Base-by-base conservation (phyloP, 2,797 vertebrate genomes). In the Manis javanica region DNA sequence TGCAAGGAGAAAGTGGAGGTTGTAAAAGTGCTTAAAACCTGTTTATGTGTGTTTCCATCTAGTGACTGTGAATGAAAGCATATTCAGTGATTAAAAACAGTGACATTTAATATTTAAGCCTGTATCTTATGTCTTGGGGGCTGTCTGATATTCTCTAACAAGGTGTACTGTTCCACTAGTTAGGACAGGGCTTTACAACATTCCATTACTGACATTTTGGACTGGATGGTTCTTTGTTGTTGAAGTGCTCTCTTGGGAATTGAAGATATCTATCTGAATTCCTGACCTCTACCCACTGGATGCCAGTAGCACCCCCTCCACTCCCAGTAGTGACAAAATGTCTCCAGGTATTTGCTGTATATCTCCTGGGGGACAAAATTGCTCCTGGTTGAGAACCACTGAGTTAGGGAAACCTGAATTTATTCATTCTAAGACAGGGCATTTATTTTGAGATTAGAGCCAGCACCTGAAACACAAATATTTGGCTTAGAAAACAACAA, bases 361-460 rank as follows among this genome's bases (percentile, higher is more conserved):
- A 6, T 55, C 24, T 85, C 24, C 18, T 21, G 18, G 23, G 8
- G 12, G 26, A 6, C 7, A 86, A 3, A 57, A 63, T 55, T 59
- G 26, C 13, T 26, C 37, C 53, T 68, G 18, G 4, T 85, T 92
- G 82, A 93, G 59, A 91, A 49, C 57, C 21, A 57, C n/a, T 53
- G 46, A 19, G 11, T 81, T 86, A 18, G 63, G 53, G 57, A 8
- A 92, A 64, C 37, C 31, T 74, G 55, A 88, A 31, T 86, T 74
- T 86, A 90, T 57, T 78, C 37, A 84, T 49, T 11, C 82, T 53
- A 74, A 72, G 7, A 59, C 0, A 81, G 46, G 42, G 11, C 11
- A 37, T 2, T 86, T 94, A 55, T 79, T 96, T 89, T 81, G 81
- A 93, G 31, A 74, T 82, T 81, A 79, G 8, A 92, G 14, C 34